Base-by-base conservation (phyloP, 2,797 vertebrate genomes). In the Myotis daubentonii region DNA sequence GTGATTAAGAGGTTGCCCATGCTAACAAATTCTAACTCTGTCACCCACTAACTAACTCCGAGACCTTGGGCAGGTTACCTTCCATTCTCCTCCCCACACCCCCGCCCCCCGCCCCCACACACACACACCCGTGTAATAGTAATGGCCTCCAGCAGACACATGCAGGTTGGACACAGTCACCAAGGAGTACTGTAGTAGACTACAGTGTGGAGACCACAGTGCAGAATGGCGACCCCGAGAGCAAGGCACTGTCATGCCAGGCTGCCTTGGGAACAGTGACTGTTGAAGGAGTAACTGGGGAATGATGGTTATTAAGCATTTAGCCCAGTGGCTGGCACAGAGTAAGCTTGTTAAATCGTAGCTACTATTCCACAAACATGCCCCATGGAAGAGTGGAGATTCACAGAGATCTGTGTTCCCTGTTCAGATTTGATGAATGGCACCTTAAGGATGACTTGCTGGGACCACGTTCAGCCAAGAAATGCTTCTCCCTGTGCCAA, bases 361-460 rank as follows among this genome's bases (percentile, higher is more conserved):
- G 47, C 33, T 23, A 19, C 68, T 13, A 3, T 36, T 79, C 80
- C 17, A 53, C 44, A 57, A 49, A 72, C 9, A 6, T 11, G 3
- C 51, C 16, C n/a, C 3, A 0, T n/a, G 62, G 10, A 55, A 12
- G n/a, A 65, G 22, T 5, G 10, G 12, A 78, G 71, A 22, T 30
- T 90, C 71, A 49, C 75, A 53, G 68, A 55, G 13, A 68, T 22
- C 25, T 20, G 36, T 76, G 28, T 89, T 41, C 62, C 70, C 78
- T 65, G 7, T 89, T 92, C 83, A 71, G 53, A 68, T 75, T 72
- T 57, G 3, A 47, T 28, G 20, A 71, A 28, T 19, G 30, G 19
- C 49, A 57, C 60, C 36, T 93, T 60, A 23, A 80, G 33, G 83
- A 23, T 91, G 81, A 91, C 78, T 70, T 10, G 23, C 49, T 72